Evolutionary conservation across 2,888 invertebrate species (phyloP).

Genomic region (Xanthorhoe spadicearia): DNA sequence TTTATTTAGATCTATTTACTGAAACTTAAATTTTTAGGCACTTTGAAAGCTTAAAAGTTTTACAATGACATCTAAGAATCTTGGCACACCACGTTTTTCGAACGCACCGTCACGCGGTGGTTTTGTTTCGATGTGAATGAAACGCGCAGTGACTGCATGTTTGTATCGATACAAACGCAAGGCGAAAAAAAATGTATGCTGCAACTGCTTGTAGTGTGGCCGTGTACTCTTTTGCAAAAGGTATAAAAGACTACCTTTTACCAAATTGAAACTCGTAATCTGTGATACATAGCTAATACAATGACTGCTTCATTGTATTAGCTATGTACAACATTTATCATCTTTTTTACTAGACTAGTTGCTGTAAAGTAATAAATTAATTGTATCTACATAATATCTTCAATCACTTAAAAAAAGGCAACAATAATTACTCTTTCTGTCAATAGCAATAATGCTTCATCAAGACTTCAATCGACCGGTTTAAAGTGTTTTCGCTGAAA

Average conservation of each 20-base stretch:
- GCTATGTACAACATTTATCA: not conserved
- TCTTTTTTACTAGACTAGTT: not conserved
- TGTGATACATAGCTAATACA: too few relatives aligned
- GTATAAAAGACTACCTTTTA: not conserved
- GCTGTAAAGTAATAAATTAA: constrained; percentile 1
- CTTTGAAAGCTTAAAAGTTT: not conserved
- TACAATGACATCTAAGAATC: not conserved
- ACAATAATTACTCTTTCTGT: constrained; percentile 4
- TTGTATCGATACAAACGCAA: too few relatives aligned
- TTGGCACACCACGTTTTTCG: too few relatives aligned
- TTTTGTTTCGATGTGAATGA: too few relatives aligned
- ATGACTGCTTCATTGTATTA: not conserved
- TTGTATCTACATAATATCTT: not conserved
- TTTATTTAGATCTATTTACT: constrained; percentile 33
- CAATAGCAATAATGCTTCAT: constrained; percentile 9
- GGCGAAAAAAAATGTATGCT: too few relatives aligned
- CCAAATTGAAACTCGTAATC: not conserved
- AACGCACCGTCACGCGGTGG: too few relatives aligned
- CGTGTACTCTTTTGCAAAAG: too few relatives aligned
- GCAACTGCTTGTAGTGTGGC: too few relatives aligned
- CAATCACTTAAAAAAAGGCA: not conserved
- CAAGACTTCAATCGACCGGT: constrained; percentile 26
- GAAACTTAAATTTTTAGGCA: constrained; percentile 4
- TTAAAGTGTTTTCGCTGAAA: constrained; percentile 40
- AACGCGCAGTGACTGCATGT: too few relatives aligned